phyloP scores from a whole-genome alignment of 2,888 invertebrate species.

The Selenia dentaria region DNA sequence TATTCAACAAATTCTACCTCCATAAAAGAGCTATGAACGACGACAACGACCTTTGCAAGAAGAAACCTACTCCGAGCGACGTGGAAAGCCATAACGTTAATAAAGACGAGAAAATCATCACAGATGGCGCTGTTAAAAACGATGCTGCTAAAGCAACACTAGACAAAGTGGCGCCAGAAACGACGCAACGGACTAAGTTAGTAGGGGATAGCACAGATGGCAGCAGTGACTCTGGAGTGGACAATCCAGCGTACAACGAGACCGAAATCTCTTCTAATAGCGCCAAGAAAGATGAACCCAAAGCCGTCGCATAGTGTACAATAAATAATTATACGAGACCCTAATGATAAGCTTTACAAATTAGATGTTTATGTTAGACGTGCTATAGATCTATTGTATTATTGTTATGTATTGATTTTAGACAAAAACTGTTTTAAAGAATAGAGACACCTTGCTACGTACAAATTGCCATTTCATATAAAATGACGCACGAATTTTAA shows the following conservation, averaged over 20 bases:
- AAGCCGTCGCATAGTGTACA: slow-evolving; percentile 19
- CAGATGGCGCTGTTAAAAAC: slow-evolving; percentile 57
- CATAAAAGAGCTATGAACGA: slow-evolving; percentile 79
- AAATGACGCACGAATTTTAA: too few species aligned
- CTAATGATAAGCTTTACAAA: slow-evolving; percentile 21
- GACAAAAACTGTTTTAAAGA: slow-evolving; percentile 2
- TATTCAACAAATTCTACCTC: slow-evolving; percentile 88
- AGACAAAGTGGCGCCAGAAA: slow-evolving; percentile 24
- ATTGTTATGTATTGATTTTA: slow-evolving; percentile 6
- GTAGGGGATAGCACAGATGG: slow-evolving; percentile 67
- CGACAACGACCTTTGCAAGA: slow-evolving; percentile 85
- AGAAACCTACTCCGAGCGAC: slow-evolving; percentile 59
- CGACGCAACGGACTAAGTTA: slow-evolving; percentile 44
- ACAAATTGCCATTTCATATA: too few species aligned
- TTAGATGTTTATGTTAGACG: too few species aligned
- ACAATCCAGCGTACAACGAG: slow-evolving; percentile 72
- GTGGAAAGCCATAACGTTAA: slow-evolving; percentile 58
- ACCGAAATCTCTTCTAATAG: slow-evolving; percentile 51
- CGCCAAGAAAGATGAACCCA: slow-evolving; percentile 43
- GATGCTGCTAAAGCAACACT: slow-evolving; percentile 36
- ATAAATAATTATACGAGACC: too few species aligned
- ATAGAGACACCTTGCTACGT: too few species aligned
- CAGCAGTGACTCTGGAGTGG: slow-evolving; percentile 76
- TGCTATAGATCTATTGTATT: too few species aligned
- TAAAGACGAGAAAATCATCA: slow-evolving; percentile 45